These are phyloP conservation scores for Coptodon bakossiorum DNA, from an alignment of 2,113 vertebrate species.

Conservation along the genomic window DNA sequence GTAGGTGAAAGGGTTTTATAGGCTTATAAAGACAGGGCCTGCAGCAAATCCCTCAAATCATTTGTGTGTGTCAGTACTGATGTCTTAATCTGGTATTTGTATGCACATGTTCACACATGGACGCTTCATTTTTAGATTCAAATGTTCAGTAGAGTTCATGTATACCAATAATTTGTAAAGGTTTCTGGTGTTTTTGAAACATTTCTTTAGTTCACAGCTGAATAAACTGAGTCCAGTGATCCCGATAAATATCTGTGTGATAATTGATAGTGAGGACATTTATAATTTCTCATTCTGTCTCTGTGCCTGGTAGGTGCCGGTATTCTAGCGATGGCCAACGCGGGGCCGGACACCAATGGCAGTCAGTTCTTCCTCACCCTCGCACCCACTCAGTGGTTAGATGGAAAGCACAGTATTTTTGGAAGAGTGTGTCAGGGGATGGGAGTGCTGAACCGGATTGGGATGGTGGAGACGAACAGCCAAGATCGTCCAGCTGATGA, in stretches of 20 bases:
- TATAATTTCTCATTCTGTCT: not conserved
- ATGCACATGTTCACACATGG: not conserved
- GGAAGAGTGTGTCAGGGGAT: constrained; percentile 88
- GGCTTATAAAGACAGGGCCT: not conserved
- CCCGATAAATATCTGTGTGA: not conserved
- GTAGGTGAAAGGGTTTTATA: not conserved
- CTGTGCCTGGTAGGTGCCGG: constrained; percentile 77
- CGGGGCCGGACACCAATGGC: constrained; percentile 90
- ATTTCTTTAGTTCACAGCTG: not conserved
- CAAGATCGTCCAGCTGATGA: constrained; percentile 90
- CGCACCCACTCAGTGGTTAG: constrained; percentile 88
- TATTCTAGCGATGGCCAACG: constrained; percentile 95
- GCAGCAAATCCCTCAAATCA: not conserved
- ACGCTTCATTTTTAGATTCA: not conserved
- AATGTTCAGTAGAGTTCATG: not conserved
- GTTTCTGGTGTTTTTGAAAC: not conserved
- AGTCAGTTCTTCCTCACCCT: constrained; percentile 94
- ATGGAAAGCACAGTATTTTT: constrained; percentile 93
- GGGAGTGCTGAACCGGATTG: constrained; percentile 83
- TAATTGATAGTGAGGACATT: not conserved
- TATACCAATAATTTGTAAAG: not conserved
- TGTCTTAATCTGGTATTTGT: not conserved
- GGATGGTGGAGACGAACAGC: constrained; percentile 91
- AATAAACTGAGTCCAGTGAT: not conserved
- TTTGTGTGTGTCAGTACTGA: not conserved